Evolutionary conservation across 2,113 vertebrate species (phyloP), one percentile per base, ranked within the genome.

Genomic region (Pangasianodon hypophthalmus): DNA sequence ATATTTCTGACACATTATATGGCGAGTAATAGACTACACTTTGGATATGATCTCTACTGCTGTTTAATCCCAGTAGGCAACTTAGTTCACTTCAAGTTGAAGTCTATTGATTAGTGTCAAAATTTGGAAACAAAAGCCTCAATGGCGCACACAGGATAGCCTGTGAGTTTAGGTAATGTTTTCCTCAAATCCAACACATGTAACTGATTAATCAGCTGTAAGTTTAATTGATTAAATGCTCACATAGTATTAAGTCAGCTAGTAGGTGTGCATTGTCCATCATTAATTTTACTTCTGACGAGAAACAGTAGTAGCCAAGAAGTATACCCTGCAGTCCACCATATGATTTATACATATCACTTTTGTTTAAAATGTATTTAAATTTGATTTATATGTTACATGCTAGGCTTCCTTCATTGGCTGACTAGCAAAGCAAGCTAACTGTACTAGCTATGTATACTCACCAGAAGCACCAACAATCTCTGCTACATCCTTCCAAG

Each of bases 1-100:
- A 86, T 89, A 81, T 86, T 80, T 85, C 84, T 67, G 84, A 80
- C 44, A 52, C 75, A 44, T 64, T 89, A 86, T 69, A 86, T 52
- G 32, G 69, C 69, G 32, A 50, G 54, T 75, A 46, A 26, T 69
- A 56, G 56, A 60, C 60, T 73, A 86, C 41, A 8, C 82, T 32
- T 48, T 84, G 64, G 83, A 87, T 32, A 14, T 1, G 52, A 87
- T 29, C 48, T 41, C 86, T 52, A 32, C 29, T 52, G 44, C 62
- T 48, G 48, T 81, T 80, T 77, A 54, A 69, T 79, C 88, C 71
- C 24, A 41, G 58, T 81, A 54, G 73, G 44, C n/a, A 37, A 26
- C 73, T 86, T 60, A 37, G 64, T 46, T 50, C 24, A 14, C 75
- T 81, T 88, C 10, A 82, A 75, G 64, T 84, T 84, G 37, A 83